Evolutionary conservation across 2,113 vertebrate genomes (phyloP), one percentile per base, ranked within the genome.

Genomic region (Acinonyx jubatus): DNA sequence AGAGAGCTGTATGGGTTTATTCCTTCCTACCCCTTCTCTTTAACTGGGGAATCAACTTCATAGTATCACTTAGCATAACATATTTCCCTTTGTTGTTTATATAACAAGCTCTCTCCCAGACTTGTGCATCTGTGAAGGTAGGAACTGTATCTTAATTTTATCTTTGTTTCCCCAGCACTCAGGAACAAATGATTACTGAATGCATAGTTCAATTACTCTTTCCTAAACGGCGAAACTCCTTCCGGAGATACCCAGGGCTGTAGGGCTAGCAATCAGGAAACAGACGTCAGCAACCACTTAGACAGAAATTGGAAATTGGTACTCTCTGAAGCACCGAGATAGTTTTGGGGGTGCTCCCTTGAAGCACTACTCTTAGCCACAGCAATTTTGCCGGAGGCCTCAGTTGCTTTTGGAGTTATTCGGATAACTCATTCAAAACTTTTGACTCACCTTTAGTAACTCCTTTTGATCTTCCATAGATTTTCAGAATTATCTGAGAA

Each of bases 401-500:
- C 10, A 4, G n/a, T 88, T 38, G 41, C 38, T 69, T 45, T 9
- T 9, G 23, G 15, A 80, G 9, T 73, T 83, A 19, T 16, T 76
- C 7, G 15, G 36, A 27, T 48, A 81, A 69, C 41, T 74, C 36
- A 41, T 63, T 55, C 85, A 87, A 33, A 61, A 80, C 9, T 55
- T 74, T 80, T 74, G 33, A 69, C 14, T 71, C 15, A 50, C 2
- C 15, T 57, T 84, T 69, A 33, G 73, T 91, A n/a, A 78, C 18
- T 19, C 71, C 29, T 66, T 82, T 95, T 76, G 38, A 36, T 97
- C 41, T 90, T 66, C 18, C 93, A 33, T 98, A 99, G 99, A 99
- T 99, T 99, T 99, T 98, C 99, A 99, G 97, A 99, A 99, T 99
- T 99, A 99, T 95, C 98, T 99, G 98, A 99, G 99, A 98, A 99